These are phyloP conservation scores for Perizoma flavofasciatum DNA, from an alignment of 2,888 invertebrate genomes.

Conservation along the genomic window DNA sequence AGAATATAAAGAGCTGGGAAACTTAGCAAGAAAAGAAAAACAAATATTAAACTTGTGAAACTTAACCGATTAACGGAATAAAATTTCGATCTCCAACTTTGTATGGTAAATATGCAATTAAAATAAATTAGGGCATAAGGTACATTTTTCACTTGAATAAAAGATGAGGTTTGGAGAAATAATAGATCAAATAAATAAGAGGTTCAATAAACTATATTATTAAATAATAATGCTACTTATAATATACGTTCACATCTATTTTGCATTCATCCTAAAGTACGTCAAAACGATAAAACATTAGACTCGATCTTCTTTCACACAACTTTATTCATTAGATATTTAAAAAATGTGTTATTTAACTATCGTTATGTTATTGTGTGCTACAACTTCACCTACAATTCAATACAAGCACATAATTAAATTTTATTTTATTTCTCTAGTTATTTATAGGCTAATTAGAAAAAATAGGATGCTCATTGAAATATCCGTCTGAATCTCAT, in stretches of 20 bases:
- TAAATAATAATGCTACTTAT: constrained; percentile 22
- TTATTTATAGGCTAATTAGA: background rate
- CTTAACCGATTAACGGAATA: too few relatives aligned
- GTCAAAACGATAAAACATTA: constrained; percentile 12
- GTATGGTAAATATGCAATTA: too few relatives aligned
- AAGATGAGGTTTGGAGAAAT: constrained; percentile 8
- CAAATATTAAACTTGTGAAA: too few relatives aligned
- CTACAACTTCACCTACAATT: constrained; percentile 14
- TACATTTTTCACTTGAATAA: background rate
- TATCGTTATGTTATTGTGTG: background rate
- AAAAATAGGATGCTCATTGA: background rate
- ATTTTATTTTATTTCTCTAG: too few relatives aligned
- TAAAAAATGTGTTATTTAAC: constrained; percentile 5
- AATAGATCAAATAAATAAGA: constrained; percentile 14
- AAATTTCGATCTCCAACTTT: too few relatives aligned
- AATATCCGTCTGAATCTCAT: too few relatives aligned
- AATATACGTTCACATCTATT: constrained; percentile 4
- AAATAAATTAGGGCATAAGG: too few relatives aligned
- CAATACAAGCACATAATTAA: constrained; percentile 7
- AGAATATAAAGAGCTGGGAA: too few relatives aligned
- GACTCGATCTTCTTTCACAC: constrained; percentile 6
- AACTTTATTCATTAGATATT: constrained; percentile 9
- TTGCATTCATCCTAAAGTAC: constrained; percentile 9
- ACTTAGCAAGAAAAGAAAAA: too few relatives aligned
- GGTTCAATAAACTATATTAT: constrained; percentile 32